A percentile compares a stretch with the other conserved stretches of the same genome.
These are phyloP conservation scores for Regulus satrapa DNA, from an alignment of 2,113 vertebrate genomes.

Conservation along the genomic window DNA sequence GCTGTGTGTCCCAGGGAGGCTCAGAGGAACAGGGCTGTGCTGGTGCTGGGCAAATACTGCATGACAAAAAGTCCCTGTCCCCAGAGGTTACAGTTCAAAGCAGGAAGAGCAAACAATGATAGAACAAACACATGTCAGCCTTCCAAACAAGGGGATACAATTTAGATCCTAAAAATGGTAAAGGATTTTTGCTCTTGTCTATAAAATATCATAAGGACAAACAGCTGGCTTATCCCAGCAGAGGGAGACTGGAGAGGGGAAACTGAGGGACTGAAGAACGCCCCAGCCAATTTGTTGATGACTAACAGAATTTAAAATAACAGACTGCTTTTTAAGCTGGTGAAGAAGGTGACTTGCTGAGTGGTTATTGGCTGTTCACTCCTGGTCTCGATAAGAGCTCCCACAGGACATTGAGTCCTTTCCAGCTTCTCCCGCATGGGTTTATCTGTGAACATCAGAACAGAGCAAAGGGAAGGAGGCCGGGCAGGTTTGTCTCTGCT, in stretches of 20 bases:
- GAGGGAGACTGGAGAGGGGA: not conserved
- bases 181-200: not conserved
- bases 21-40: not conserved
- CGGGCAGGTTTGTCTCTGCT: constrained; percentile 48
- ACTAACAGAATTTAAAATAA: not conserved
- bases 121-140: not conserved
- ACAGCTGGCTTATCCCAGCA: not conserved
- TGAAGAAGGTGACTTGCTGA: constrained; percentile 35
- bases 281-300: not conserved
- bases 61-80: not conserved
- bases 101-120: not conserved
- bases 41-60: not conserved
- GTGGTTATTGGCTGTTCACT: constrained; percentile 15
- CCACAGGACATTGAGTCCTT: constrained; percentile 56
- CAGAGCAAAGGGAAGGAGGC: constrained; percentile 55
- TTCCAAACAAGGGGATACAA: not conserved
- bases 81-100: constrained; percentile 2
- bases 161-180: not conserved
- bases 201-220: not conserved
- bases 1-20: not conserved
- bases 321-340: constrained; percentile 15
- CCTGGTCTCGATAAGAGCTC: constrained; percentile 46
- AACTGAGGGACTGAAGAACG: not conserved
- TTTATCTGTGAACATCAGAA: constrained; percentile 53
- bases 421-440: constrained; percentile 4